Conservation (phyloP, 2,113 vertebrate genomes). For the Rattus norvegicus region GRCr8 NC_086020.1:220293001-220293500, state of each 20-base stretch:
- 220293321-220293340: not conserved
- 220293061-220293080: slow-evolving; percentile 1
- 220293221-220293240: not conserved
- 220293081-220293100: not conserved
- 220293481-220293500: not conserved
- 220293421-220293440: not conserved
- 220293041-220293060: not conserved
- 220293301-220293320: not conserved
- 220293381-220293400: not conserved
- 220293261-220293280: not conserved
- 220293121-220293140: slow-evolving; percentile 4
- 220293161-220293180: not conserved
- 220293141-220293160: not conserved
- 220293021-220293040: not conserved
- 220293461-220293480: not conserved
- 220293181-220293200: not conserved
- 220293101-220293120: not conserved
- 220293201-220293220: not conserved
- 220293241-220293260: not conserved
- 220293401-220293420: not conserved
- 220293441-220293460: not conserved
- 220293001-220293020: not conserved
- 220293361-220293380: not conserved
- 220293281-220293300: not conserved
- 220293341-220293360: not conserved